Evolutionary conservation across 1,140 invertebrate genomes (phyloP), one percentile per base, ranked within the genome.

Genomic region (Sminthurides bifidus): DNA sequence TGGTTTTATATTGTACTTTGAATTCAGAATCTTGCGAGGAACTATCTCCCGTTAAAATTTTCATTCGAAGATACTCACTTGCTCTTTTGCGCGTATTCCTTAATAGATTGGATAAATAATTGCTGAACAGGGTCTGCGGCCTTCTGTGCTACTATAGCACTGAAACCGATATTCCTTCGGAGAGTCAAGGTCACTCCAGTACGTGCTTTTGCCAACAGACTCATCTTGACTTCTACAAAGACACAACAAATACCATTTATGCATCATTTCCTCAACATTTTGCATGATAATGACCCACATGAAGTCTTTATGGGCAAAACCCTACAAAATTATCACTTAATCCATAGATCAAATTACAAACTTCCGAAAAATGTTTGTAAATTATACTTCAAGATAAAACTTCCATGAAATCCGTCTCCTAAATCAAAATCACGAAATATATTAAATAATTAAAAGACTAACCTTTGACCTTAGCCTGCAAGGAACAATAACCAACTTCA

Each of bases 101-200:
- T 79, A 59, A 95, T 80, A 80, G 94, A 94, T 50, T 94, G 86
- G 37, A 94, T 65, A 70, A 96, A 96, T 24, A 95, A 70, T 72
- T 94, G 84, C 69, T 95, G 92, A 68, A 96, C 91, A 5, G 91
- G 90, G 71, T 95, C 92, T 3, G 80, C 81, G 68, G 84, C 84
- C 66, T 84, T 79, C 49, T 85, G 68, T 21, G 84, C 81, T n/a
- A 54, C 60, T 40, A 67, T 46, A 2, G 65, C 59, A 31, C 59
- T 58, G 21, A 61, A 29, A 2, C 66, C 66, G 17, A 67, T 46
- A 33, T 65, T 65, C 15, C 61, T 51, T 30, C 53, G 43, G 6
- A 65, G 35, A 37, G n/a, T 51, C 5, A 54, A 17, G 5, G 30
- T 33, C 2, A 60, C 33, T 31, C 56, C 44, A 23, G 30, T 48